A percentile compares a stretch with the other conserved stretches of the same genome.
phyloP scores from a whole-genome alignment of 2,888 invertebrate genomes.

The Apodemia mormo region DNA sequence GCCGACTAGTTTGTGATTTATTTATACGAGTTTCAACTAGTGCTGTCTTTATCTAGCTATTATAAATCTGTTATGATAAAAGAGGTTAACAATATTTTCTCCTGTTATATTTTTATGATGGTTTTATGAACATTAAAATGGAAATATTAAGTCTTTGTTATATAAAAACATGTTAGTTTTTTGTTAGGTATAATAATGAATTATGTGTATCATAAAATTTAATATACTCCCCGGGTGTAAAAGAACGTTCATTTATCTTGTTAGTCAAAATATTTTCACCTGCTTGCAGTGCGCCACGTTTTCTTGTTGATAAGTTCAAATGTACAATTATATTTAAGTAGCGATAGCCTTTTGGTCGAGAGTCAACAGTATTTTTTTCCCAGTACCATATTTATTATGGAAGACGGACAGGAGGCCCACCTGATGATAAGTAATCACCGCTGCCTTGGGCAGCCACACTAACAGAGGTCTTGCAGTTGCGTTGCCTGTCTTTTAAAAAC shows the following conservation, averaged over 20 bases:
- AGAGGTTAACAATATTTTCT: neutral
- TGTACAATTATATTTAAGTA: no score
- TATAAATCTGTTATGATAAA: neutral
- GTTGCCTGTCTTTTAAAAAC: no score
- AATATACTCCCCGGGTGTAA: neutral
- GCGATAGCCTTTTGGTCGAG: no score
- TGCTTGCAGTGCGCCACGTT: no score
- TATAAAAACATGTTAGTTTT: slow-evolving; percentile 3
- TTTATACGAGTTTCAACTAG: slow-evolving; percentile 35
- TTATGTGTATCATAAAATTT: slow-evolving; percentile 9
- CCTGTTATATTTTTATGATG: slow-evolving; percentile 9
- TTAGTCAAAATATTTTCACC: neutral
- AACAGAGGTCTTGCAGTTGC: no score
- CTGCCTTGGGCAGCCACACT: no score
- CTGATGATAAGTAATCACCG: no score
- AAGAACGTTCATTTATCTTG: neutral
- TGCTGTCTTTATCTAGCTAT: slow-evolving; percentile 27
- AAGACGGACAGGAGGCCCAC: no score
- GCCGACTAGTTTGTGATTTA: slow-evolving; percentile 43
- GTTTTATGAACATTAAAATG: slow-evolving; percentile 5
- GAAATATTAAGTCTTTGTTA: slow-evolving; percentile 10
- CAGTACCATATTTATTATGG: no score
- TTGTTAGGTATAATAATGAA: neutral
- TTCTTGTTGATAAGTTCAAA: no score
- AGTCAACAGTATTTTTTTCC: no score